These are phyloP conservation scores for Xanthia togata DNA, from an alignment of 2,888 invertebrate species.

Conservation along the genomic window DNA sequence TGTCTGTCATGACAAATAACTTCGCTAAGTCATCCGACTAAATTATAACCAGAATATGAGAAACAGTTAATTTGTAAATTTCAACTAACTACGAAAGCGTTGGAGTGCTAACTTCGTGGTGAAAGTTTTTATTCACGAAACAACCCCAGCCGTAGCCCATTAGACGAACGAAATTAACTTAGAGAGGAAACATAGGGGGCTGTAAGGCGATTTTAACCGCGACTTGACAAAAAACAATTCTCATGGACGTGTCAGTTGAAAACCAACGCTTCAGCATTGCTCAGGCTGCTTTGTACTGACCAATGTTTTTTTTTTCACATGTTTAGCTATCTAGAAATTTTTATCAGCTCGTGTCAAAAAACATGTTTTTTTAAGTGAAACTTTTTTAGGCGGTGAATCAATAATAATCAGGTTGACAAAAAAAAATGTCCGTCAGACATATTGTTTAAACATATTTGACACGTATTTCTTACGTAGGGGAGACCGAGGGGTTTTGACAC, in stretches of 20 bases:
- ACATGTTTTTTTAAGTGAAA: background rate
- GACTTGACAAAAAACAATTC: background rate
- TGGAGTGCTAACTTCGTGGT: slow-evolving; percentile 41
- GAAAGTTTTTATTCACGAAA: slow-evolving; percentile 53
- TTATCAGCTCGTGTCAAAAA: background rate
- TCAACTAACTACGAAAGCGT: slow-evolving; percentile 40
- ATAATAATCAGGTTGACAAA: too few relatives aligned
- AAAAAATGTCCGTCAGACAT: too few relatives aligned
- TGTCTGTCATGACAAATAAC: slow-evolving; percentile 13
- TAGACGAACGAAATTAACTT: slow-evolving; percentile 55
- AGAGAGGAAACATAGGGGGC: slow-evolving; percentile 33
- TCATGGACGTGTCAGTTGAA: background rate
- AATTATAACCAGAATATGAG: slow-evolving; percentile 22
- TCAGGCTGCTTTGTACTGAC: background rate
- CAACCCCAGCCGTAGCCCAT: slow-evolving; percentile 41
- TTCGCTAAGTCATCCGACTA: slow-evolving; percentile 8
- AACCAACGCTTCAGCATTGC: background rate
- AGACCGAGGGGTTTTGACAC: too few relatives aligned
- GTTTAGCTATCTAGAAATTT: too few relatives aligned
- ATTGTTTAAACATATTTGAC: too few relatives aligned
- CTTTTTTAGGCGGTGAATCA: too few relatives aligned
- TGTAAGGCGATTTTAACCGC: background rate
- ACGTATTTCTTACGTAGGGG: too few relatives aligned
- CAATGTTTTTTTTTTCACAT: background rate
- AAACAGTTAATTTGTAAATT: slow-evolving; percentile 55